A percentile compares a stretch with the other conserved stretches of the same genome.
Conservation (phyloP, 1,140 invertebrate genomes). For the Lucilia sericata region DNA sequence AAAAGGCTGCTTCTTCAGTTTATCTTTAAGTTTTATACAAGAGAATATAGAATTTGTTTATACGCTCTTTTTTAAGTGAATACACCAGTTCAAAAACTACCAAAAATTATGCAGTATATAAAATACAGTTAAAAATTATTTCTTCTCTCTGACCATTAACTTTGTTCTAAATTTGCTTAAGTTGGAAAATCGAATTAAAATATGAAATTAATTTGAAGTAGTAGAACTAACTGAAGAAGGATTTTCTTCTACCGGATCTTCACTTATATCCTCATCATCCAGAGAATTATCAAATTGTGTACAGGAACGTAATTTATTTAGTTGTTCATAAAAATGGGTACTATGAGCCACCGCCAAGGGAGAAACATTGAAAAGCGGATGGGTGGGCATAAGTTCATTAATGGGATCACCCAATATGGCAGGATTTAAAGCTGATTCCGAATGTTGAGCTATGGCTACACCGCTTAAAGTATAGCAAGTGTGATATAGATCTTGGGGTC, state of each 20-base stretch:
- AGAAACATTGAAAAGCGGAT: constrained; percentile 78
- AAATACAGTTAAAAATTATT: constrained; percentile 21
- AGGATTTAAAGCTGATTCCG: constrained; percentile 69
- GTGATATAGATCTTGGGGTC: constrained; percentile 92
- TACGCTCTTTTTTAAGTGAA: neutral
- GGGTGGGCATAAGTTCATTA: constrained; percentile 74
- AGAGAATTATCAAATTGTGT: constrained; percentile 20
- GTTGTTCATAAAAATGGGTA: constrained; percentile 53
- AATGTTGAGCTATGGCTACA: constrained; percentile 93
- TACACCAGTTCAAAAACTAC: neutral
- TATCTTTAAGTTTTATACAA: neutral
- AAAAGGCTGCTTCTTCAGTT: neutral
- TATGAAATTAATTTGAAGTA: neutral
- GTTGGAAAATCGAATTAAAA: too few relatives aligned
- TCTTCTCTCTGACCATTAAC: neutral
- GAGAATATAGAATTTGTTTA: neutral
- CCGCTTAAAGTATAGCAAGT: constrained; percentile 97
- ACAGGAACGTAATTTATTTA: constrained; percentile 41
- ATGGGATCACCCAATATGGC: constrained; percentile 72
- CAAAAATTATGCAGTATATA: constrained; percentile 8
- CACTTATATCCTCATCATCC: neutral
- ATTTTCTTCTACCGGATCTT: constrained; percentile 19
- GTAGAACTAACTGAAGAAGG: neutral
- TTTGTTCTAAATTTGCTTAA: neutral
- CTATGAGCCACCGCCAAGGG: constrained; percentile 61